A percentile compares a stretch with the other conserved stretches of the same genome.
These are phyloP conservation scores for Nyctibius grandis DNA, from an alignment of 2,797 vertebrate genomes.

Conservation along the genomic window DNA sequence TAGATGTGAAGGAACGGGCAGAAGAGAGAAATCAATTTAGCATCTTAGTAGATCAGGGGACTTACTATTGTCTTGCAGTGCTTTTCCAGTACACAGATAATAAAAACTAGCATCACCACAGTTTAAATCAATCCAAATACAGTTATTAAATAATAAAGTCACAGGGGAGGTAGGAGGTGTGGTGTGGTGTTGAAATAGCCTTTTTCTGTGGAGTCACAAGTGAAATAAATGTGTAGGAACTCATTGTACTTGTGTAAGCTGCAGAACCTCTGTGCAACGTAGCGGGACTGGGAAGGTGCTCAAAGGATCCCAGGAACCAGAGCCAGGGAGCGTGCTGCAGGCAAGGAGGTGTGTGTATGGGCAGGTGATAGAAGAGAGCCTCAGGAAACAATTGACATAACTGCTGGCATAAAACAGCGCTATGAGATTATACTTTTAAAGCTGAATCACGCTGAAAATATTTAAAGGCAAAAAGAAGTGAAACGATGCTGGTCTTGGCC, in stretches of 20 bases:
- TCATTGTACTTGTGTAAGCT: neutral
- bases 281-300: neutral
- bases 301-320: neutral
- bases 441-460: neutral
- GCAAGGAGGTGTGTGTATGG: rapidly evolving
- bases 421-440: neutral
- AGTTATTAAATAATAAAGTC: neutral
- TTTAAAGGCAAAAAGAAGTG: neutral
- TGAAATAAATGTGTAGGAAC: neutral
- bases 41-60: neutral
- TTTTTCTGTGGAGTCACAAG: neutral
- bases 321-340: neutral
- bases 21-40: neutral
- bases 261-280: neutral
- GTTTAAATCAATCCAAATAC: neutral
- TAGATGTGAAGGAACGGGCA: neutral
- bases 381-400: neutral
- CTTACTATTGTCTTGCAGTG: neutral
- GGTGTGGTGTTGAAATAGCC: neutral
- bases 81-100: neutral
- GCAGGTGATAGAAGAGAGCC: neutral
- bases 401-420: neutral
- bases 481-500: neutral
- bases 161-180: neutral
- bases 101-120: neutral